phyloP scores from a whole-genome alignment of 2,888 invertebrate genomes.

The Dione vanillae region DNA sequence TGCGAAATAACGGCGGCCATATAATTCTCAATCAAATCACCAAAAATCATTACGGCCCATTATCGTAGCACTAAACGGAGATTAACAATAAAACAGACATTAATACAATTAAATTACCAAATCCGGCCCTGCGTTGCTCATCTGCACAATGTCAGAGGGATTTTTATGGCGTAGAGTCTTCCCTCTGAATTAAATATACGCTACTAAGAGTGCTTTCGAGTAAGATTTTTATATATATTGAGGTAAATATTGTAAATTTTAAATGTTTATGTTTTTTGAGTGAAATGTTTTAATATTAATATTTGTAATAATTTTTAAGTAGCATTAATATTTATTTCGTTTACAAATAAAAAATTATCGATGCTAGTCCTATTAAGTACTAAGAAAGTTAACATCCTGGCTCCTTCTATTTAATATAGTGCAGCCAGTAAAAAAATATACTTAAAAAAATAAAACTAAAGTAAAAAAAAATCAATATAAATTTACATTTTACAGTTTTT shows the following conservation, averaged over 20 bases:
- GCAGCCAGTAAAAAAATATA: no score
- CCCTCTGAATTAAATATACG: conserved; percentile 82
- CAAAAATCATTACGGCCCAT: conserved; percentile 73
- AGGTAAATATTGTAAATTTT: background rate
- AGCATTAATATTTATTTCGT: no score
- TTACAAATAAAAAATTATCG: no score
- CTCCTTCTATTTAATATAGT: no score
- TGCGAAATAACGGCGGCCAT: background rate
- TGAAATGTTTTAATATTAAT: no score
- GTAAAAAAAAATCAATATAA: no score
- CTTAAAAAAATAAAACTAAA: no score
- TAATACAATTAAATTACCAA: conserved; percentile 79
- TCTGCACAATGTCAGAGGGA: conserved; percentile 83
- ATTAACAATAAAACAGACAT: conserved; percentile 81
- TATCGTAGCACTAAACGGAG: conserved; percentile 74
- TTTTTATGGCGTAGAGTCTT: conserved; percentile 82
- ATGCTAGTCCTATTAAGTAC: no score
- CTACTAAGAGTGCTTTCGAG: conserved; percentile 79
- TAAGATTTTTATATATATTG: conserved; percentile 79
- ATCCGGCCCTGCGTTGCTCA: conserved; percentile 77
- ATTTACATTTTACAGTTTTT: no score
- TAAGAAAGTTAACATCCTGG: no score
- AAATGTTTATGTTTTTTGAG: background rate
- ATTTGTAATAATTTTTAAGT: no score
- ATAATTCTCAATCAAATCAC: conserved; percentile 46